Conservation (phyloP, 1,140 invertebrate species). For the Campoletis sonorensis region DNA sequence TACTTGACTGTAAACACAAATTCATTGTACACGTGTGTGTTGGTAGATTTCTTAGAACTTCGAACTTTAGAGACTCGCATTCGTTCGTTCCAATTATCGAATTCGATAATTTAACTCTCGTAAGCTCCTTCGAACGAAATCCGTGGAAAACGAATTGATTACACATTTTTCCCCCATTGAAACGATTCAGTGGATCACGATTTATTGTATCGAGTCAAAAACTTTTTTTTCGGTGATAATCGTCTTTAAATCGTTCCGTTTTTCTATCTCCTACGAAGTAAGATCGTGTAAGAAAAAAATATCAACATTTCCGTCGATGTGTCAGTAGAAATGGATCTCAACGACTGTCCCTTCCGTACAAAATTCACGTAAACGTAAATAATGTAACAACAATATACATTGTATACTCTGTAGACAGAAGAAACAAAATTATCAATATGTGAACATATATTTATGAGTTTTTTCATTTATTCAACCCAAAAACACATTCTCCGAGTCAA, state of each 20-base stretch:
- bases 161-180: no score
- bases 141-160: no score
- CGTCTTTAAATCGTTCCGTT: background rate
- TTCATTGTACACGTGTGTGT: no score
- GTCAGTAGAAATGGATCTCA: background rate
- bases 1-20: no score
- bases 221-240: background rate
- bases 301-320: conserved; percentile 3
- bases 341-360: background rate
- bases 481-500: no score
- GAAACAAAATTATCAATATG: background rate
- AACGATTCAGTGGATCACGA: no score
- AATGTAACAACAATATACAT: conserved; percentile 9
- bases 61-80: conserved; percentile 62
- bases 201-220: no score
- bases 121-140: no score
- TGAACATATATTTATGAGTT: background rate
- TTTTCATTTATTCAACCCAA: no score
- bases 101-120: background rate
- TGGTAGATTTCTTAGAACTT: no score
- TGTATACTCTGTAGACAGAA: conserved; percentile 8
- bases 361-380: conserved; percentile 3
- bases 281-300: background rate
- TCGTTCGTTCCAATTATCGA: background rate
- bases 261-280: background rate